These are phyloP conservation scores for Zalophus californianus DNA, from an alignment of 2,797 vertebrate species.

Conservation along the genomic window DNA sequence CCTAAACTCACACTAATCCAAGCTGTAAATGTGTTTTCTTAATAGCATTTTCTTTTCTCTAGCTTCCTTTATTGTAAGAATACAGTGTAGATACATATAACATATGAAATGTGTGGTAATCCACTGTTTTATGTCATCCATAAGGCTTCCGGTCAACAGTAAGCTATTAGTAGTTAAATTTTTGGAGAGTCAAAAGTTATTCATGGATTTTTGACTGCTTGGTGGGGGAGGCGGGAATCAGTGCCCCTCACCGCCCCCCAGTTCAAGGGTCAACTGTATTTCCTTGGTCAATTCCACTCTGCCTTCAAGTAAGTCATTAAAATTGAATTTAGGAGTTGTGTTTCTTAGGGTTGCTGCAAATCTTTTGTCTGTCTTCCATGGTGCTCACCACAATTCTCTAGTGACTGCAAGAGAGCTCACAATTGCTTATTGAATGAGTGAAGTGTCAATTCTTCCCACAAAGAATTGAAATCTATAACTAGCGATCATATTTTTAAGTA, in stretches of 20 bases:
- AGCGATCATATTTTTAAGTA: constrained; percentile 31
- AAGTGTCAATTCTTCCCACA: neutral
- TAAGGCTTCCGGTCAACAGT: neutral
- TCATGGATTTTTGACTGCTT: neutral
- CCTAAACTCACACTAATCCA: neutral
- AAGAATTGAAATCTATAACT: constrained; percentile 41
- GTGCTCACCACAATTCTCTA: neutral
- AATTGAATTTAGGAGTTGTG: neutral
- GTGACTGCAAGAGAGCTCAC: neutral
- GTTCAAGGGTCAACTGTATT: neutral
- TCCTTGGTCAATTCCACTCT: neutral
- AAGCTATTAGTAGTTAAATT: neutral
- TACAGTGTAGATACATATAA: neutral
- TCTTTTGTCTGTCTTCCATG: neutral
- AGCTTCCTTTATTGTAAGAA: neutral
- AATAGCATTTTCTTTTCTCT: neutral
- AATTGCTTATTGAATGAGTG: neutral
- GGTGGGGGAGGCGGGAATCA: accelerated
- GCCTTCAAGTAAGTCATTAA: constrained; percentile 16
- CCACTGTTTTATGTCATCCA: neutral
- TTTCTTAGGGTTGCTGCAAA: neutral
- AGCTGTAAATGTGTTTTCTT: neutral
- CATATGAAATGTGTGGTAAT: neutral
- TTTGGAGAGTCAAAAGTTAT: neutral
- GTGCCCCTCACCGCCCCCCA: neutral